Evolutionary conservation across 2,113 vertebrate species (phyloP).

Genomic region (Cathartes aura): DNA sequence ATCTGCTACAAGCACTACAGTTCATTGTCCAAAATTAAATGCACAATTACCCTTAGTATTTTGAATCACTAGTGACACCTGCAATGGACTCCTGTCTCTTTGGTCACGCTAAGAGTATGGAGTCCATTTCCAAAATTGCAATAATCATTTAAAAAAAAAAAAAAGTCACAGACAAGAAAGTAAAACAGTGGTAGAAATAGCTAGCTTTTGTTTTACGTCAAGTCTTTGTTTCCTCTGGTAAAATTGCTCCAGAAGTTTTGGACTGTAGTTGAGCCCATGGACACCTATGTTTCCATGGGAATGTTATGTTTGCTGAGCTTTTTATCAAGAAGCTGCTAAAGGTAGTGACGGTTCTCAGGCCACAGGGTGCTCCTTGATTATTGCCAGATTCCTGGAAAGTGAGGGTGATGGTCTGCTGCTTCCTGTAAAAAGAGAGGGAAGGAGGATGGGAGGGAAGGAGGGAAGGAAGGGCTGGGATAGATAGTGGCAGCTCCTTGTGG

Average conservation of each 20-base stretch:
- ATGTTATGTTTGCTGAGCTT: not conserved
- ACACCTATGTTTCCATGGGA: not conserved
- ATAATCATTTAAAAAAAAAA: not conserved
- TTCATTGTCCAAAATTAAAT: not conserved
- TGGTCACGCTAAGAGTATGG: not conserved
- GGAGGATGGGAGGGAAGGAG: too few relatives aligned
- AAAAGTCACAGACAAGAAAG: not conserved
- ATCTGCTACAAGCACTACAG: not conserved
- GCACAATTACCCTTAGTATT: not conserved
- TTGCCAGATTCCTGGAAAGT: not conserved
- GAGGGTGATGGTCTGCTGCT: not conserved
- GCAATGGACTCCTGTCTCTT: not conserved
- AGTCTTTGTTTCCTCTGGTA: not conserved
- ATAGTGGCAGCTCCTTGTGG: not conserved
- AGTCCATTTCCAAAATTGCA: not conserved
- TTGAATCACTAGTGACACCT: not conserved
- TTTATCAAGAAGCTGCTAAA: not conserved
- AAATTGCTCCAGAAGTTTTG: slow-evolving; percentile 27
- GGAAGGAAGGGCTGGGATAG: not conserved
- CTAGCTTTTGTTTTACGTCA: not conserved
- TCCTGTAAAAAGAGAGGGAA: not conserved
- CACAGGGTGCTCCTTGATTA: not conserved
- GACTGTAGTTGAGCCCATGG: not conserved
- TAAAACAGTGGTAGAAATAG: not conserved
- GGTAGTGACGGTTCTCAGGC: not conserved